phyloP scores from a whole-genome alignment of 2,113 vertebrate genomes.

The Cyprinodon tularosa region DNA sequence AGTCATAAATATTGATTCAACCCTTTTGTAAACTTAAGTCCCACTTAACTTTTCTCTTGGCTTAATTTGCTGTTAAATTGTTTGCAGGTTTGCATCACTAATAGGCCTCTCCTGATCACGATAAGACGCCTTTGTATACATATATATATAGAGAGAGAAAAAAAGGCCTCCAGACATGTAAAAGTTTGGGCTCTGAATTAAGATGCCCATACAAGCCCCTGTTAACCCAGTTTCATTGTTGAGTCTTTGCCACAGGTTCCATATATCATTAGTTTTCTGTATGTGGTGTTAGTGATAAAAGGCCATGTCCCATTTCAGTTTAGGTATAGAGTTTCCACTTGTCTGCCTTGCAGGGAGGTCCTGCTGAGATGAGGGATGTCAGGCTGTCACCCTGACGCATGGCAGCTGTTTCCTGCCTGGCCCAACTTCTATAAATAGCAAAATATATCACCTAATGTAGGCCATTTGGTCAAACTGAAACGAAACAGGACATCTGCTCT shows the following conservation, averaged over 20 bases:
- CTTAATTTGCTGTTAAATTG: constrained; percentile 35
- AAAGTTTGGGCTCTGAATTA: constrained; percentile 22
- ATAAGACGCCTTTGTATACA: constrained; percentile 42
- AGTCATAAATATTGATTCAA: constrained; percentile 57
- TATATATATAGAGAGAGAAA: constrained; percentile 30
- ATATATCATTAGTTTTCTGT: constrained; percentile 67
- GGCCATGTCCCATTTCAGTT: constrained; percentile 61
- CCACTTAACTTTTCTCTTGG: constrained; percentile 20
- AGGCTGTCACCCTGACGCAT: constrained; percentile 73
- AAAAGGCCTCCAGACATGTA: constrained; percentile 25
- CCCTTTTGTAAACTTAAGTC: constrained; percentile 38
- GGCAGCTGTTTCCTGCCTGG: constrained; percentile 76
- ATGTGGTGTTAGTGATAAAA: constrained; percentile 64
- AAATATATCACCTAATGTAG: constrained; percentile 74
- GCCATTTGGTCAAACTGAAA: constrained; percentile 77
- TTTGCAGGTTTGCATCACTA: constrained; percentile 36
- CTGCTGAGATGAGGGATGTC: constrained; percentile 76
- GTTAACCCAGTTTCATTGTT: constrained; percentile 71
- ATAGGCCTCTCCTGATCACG: constrained; percentile 54
- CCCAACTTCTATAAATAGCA: constrained; percentile 74
- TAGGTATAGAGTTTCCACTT: constrained; percentile 60
- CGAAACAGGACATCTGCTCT: constrained; percentile 59
- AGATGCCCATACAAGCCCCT: constrained; percentile 46
- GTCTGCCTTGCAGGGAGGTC: constrained; percentile 73
- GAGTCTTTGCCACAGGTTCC: constrained; percentile 64